A percentile compares a stretch with the other conserved stretches of the same genome.
phyloP scores from a whole-genome alignment of 2,113 vertebrate species.

The Rattus norvegicus region DNA sequence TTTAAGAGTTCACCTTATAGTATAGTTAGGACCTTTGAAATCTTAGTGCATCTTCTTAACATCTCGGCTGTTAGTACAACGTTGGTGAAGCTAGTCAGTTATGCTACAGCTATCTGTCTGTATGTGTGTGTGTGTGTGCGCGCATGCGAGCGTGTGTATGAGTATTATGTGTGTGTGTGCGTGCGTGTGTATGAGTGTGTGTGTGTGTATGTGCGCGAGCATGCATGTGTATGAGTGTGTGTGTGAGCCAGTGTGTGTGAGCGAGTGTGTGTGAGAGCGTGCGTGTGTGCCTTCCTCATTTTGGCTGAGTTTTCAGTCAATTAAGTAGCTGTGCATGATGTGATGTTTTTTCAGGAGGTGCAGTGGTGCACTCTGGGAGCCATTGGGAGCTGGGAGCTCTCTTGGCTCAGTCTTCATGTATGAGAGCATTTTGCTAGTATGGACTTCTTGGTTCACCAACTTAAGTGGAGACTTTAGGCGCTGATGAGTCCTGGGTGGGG shows the following conservation, averaged over 20 bases:
- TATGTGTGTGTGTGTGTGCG: too few relatives aligned
- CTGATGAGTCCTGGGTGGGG: background rate
- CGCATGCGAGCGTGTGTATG: too few relatives aligned
- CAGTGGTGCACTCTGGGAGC: background rate
- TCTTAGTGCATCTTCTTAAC: background rate
- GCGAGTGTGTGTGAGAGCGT: too few relatives aligned
- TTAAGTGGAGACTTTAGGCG: background rate
- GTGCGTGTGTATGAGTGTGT: too few relatives aligned
- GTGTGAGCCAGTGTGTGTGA: too few relatives aligned
- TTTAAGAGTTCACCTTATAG: background rate
- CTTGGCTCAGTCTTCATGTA: background rate
- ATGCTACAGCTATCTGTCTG: background rate
- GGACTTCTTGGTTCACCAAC: background rate
- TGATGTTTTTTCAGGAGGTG: background rate
- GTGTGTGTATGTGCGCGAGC: too few relatives aligned
- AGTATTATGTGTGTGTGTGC: too few relatives aligned
- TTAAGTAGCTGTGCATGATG: background rate
- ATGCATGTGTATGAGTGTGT: too few relatives aligned
- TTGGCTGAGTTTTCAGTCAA: slow-evolving; percentile 11
- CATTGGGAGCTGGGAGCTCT: background rate
- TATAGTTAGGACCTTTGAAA: background rate
- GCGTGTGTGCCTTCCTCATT: background rate
- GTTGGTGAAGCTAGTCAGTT: background rate
- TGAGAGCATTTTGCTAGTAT: background rate
- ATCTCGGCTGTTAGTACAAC: background rate